A percentile compares a stretch with the other conserved stretches of the same genome.
Conservation (phyloP, 2,113 vertebrate genomes). For the Eolophus roseicapilla region DNA sequence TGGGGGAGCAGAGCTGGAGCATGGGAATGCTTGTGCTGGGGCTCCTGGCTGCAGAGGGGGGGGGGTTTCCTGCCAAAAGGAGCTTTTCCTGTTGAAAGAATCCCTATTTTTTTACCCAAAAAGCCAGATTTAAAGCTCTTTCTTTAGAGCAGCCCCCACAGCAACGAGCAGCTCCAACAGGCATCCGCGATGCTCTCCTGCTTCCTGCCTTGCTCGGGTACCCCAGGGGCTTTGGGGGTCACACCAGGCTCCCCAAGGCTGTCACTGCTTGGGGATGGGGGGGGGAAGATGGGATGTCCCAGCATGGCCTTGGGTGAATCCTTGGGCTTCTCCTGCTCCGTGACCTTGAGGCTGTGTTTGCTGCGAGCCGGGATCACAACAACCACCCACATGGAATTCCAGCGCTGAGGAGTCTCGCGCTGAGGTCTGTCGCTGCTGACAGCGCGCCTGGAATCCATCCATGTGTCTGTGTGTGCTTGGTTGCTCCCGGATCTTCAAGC, state of each 20-base stretch:
- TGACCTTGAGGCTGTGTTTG: background rate
- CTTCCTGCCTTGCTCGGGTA: background rate
- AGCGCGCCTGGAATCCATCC: rapidly evolving
- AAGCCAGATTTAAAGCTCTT: background rate
- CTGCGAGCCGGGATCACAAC: background rate
- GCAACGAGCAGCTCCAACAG: background rate
- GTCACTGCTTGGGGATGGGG: background rate
- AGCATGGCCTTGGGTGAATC: background rate
- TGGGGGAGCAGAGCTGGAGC: background rate
- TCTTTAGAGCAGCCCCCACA: background rate
- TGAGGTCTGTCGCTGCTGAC: background rate
- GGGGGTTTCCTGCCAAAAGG: background rate
- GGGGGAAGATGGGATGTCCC: background rate
- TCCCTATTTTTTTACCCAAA: background rate
- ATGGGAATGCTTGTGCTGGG: background rate
- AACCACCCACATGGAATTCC: background rate
- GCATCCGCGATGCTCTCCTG: background rate
- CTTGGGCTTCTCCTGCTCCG: background rate
- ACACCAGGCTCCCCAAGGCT: background rate
- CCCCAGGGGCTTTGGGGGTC: background rate
- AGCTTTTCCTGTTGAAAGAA: background rate
- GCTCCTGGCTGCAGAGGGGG: background rate
- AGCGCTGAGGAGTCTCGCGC: rapidly evolving
- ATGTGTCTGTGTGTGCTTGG: rapidly evolving
- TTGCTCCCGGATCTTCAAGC: background rate